Evolutionary conservation across 2,113 vertebrate genomes (phyloP).

Genomic region (Oostethus manadensis): DNA sequence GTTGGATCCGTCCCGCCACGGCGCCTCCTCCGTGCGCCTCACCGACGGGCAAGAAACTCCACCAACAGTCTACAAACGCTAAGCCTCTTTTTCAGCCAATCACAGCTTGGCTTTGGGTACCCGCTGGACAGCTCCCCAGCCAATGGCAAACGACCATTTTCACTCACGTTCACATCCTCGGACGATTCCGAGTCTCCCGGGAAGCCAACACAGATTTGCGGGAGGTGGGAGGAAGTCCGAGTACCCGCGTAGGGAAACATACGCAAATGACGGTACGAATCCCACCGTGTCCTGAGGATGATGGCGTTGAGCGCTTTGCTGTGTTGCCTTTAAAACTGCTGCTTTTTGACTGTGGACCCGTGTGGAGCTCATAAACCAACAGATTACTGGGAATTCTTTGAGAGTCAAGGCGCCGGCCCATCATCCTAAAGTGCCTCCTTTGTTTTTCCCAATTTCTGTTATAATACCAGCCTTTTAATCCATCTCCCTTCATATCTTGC

Average conservation of each 20-base stretch:
- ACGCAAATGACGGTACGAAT: no score
- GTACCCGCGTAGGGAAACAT: no score
- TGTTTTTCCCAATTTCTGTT: slow-evolving; percentile 30
- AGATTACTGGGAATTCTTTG: slow-evolving; percentile 64
- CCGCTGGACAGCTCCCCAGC: no score
- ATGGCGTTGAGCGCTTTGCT: neutral
- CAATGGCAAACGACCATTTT: no score
- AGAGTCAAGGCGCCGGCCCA: slow-evolving; percentile 58
- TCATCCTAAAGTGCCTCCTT: slow-evolving; percentile 57
- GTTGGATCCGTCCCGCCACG: neutral
- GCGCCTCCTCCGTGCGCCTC: neutral
- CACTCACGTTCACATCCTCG: no score
- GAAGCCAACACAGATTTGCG: no score
- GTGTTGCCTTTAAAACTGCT: slow-evolving; percentile 50
- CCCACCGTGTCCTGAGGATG: neutral
- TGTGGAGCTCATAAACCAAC: slow-evolving; percentile 58
- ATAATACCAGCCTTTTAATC: slow-evolving; percentile 30
- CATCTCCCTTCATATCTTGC: slow-evolving; percentile 6
- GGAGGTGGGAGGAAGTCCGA: no score
- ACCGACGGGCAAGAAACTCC: slow-evolving; percentile 1
- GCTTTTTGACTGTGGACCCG: slow-evolving; percentile 62
- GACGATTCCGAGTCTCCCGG: no score
- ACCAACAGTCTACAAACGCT: slow-evolving; percentile 6
- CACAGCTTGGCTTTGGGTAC: no score
- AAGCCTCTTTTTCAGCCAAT: slow-evolving; percentile 21